A percentile compares a stretch with the other conserved stretches of the same genome.
Conservation (phyloP, 2,797 vertebrate genomes). For the Myotis vivesi region DNA sequence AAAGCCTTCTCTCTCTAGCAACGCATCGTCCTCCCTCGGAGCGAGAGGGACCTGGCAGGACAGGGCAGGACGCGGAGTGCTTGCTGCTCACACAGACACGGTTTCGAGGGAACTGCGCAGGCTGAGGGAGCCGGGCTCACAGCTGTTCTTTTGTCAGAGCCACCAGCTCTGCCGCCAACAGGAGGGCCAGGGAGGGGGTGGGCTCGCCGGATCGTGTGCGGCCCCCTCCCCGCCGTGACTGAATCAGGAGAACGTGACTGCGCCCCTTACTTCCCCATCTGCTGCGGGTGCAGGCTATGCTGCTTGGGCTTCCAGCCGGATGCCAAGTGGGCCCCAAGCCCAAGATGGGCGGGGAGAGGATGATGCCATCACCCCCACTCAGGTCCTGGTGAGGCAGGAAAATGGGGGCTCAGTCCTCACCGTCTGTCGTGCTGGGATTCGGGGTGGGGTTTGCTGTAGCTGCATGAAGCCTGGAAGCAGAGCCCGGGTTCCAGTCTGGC, state of each 20-base stretch:
- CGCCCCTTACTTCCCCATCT: conserved; percentile 63
- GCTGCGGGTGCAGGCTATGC: neutral
- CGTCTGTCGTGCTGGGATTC: neutral
- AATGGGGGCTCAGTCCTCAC: neutral
- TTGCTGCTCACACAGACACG: neutral
- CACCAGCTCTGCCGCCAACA: neutral
- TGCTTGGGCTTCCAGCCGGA: conserved; percentile 8
- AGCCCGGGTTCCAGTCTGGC: neutral
- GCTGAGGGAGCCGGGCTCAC: neutral
- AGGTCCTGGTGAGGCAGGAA: neutral
- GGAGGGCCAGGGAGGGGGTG: conserved; percentile 48
- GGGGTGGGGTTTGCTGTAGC: neutral
- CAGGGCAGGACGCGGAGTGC: neutral
- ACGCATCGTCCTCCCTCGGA: neutral
- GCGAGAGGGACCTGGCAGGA: neutral
- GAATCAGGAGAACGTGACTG: conserved; percentile 54
- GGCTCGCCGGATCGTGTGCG: neutral
- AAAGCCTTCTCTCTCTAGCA: neutral
- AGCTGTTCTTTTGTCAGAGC: conserved; percentile 53
- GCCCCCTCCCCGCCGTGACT: conserved; percentile 18
- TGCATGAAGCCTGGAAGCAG: neutral
- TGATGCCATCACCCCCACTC: neutral
- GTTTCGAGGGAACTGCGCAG: rapidly evolving
- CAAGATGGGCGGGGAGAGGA: neutral
- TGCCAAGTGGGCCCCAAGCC: conserved; percentile 57